Conservation (phyloP, 2,888 invertebrate species). For the Tethea ocularis region DNA sequence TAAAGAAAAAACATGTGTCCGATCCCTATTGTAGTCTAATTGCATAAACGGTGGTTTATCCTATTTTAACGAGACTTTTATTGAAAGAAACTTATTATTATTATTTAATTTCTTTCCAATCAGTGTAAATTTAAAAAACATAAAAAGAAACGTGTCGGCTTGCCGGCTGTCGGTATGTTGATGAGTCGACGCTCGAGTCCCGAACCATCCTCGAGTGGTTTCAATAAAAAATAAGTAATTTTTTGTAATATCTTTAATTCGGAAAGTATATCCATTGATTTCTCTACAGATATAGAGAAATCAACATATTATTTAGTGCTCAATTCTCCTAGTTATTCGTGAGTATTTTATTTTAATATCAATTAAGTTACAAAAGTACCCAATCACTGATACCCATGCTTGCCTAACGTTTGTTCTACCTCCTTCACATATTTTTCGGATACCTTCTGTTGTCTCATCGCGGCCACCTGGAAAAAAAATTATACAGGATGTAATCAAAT, state of each 20-base stretch:
- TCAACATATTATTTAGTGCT: background rate
- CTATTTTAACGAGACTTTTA: too few species aligned
- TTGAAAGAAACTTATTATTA: too few species aligned
- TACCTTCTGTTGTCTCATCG: slow-evolving; percentile 83
- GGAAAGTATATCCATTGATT: background rate
- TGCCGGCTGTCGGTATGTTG: too few species aligned
- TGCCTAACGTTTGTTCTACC: slow-evolving; percentile 75
- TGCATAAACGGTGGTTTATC: too few species aligned
- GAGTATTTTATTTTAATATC: background rate
- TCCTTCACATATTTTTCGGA: slow-evolving; percentile 84
- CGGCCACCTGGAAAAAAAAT: slow-evolving; percentile 76
- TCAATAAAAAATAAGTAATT: background rate
- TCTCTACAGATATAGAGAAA: background rate
- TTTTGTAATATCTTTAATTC: background rate
- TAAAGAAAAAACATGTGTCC: too few species aligned
- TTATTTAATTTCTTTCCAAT: too few species aligned
- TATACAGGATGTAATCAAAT: too few species aligned
- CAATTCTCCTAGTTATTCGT: background rate
- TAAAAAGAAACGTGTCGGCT: too few species aligned
- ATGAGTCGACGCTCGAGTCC: too few species aligned
- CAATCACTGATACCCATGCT: slow-evolving; percentile 56
- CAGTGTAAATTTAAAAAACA: too few species aligned
- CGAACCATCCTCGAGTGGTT: too few species aligned
- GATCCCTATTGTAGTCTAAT: too few species aligned
- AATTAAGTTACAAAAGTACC: background rate